These are phyloP conservation scores for Hirundichthys speculiger DNA, from an alignment of 2,113 vertebrate species.

Conservation along the genomic window DNA sequence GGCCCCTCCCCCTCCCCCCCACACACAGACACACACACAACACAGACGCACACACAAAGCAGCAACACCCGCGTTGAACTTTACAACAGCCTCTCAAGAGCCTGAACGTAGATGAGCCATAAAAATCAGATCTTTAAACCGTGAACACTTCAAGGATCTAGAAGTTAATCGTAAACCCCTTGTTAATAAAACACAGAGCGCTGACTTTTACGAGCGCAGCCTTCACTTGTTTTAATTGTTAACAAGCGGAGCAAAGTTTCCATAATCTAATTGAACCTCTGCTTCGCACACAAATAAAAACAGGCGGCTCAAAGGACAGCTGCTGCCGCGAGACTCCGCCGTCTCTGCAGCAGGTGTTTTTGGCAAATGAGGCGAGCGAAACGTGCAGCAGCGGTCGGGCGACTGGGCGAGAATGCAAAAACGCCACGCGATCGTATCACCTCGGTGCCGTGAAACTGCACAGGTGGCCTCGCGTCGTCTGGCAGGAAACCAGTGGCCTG, in stretches of 20 bases:
- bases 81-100: conserved; percentile 43
- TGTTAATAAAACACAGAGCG: conserved; percentile 63
- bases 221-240: conserved; percentile 47
- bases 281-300: not conserved
- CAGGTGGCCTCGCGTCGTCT: not conserved
- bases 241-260: conserved; percentile 54
- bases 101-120: conserved; percentile 47
- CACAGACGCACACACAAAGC: not conserved
- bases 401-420: not conserved
- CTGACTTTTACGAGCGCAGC: conserved; percentile 47
- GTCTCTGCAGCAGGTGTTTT: conserved; percentile 43
- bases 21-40: too few relatives aligned
- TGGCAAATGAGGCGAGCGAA: conserved; percentile 9
- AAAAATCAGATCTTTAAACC: conserved; percentile 64
- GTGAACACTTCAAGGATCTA: conserved; percentile 62
- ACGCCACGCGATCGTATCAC: not conserved
- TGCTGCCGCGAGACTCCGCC: too few relatives aligned
- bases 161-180: conserved; percentile 65
- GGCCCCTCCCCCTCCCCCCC: too few relatives aligned
- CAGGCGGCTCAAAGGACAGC: too few relatives aligned
- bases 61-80: conserved; percentile 12
- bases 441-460: not conserved
- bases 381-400: too few relatives aligned
- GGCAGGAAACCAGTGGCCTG: too few relatives aligned
- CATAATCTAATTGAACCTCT: conserved; percentile 46